phyloP scores from a whole-genome alignment of 1,140 invertebrate genomes.

The Drosophila trapezifrons region DNA sequence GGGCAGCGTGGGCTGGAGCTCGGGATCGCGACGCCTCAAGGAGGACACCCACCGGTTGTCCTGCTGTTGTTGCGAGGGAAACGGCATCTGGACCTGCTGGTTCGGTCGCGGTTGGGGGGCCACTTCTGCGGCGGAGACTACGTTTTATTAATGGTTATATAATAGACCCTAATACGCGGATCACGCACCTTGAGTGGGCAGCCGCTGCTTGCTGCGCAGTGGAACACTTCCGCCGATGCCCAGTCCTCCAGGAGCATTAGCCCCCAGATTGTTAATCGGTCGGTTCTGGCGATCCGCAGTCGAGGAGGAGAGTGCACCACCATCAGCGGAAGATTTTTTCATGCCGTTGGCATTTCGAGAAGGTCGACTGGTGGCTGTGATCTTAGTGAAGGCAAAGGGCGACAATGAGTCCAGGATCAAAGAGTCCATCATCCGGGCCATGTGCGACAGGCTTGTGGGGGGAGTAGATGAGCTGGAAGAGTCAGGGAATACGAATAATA shows the following conservation, averaged over 20 bases:
- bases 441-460: constrained; percentile 86
- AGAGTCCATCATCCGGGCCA: constrained; percentile 90
- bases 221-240: constrained; percentile 65
- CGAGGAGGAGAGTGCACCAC: constrained; percentile 14
- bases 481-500: neutral
- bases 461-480: constrained; percentile 84
- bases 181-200: constrained; percentile 79
- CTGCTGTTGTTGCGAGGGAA: constrained; percentile 76
- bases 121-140: constrained; percentile 72
- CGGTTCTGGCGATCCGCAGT: constrained; percentile 40
- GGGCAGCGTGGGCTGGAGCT: constrained; percentile 88
- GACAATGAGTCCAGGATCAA: constrained; percentile 87
- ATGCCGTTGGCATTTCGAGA: constrained; percentile 48
- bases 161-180: constrained; percentile 6
- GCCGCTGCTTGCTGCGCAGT: constrained; percentile 63
- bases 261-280: constrained; percentile 68
- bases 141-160: constrained; percentile 59
- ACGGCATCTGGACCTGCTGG: constrained; percentile 61
- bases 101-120: constrained; percentile 73
- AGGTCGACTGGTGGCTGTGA: constrained; percentile 85
- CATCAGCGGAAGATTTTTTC: constrained; percentile 44
- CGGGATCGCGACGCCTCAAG: constrained; percentile 87
- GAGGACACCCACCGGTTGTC: constrained; percentile 85
- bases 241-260: constrained; percentile 83
- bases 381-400: constrained; percentile 87